phyloP scores from a whole-genome alignment of 2,797 vertebrate genomes.

The Mormyrus hasselquistii region DNA sequence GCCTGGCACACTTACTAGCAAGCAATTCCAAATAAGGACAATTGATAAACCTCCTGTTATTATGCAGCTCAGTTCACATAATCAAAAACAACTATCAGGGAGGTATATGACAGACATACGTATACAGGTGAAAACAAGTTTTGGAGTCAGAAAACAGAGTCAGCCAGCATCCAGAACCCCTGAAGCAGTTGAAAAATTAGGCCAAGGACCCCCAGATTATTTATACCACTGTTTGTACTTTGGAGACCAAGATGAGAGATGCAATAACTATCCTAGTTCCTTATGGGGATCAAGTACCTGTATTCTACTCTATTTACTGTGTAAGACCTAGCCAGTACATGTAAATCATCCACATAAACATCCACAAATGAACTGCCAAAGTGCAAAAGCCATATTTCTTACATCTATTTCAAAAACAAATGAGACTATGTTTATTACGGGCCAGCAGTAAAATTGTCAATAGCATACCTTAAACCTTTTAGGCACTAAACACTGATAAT shows the following conservation, averaged over 20 bases:
- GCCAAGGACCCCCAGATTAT: neutral
- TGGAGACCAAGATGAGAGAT: neutral
- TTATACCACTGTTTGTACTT: neutral
- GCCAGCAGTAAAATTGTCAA: neutral
- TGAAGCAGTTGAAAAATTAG: neutral
- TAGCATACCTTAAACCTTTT: neutral
- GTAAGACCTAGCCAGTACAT: neutral
- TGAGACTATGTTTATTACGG: neutral
- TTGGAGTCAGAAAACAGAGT: neutral
- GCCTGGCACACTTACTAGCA: neutral
- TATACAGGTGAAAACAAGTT: neutral
- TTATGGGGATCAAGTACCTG: neutral
- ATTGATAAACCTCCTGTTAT: neutral
- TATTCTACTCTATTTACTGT: neutral
- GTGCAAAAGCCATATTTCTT: neutral
- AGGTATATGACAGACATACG: neutral
- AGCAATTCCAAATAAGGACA: neutral
- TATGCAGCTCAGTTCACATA: neutral
- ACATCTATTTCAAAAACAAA: neutral
- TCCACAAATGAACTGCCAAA: neutral
- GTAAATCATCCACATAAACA: conserved; percentile 1
- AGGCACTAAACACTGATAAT: neutral
- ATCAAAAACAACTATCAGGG: neutral
- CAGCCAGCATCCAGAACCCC: neutral
- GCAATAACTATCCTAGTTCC: neutral